Conservation (phyloP, 2,888 invertebrate species). For the Poecilobothrus nobilitatus region DNA sequence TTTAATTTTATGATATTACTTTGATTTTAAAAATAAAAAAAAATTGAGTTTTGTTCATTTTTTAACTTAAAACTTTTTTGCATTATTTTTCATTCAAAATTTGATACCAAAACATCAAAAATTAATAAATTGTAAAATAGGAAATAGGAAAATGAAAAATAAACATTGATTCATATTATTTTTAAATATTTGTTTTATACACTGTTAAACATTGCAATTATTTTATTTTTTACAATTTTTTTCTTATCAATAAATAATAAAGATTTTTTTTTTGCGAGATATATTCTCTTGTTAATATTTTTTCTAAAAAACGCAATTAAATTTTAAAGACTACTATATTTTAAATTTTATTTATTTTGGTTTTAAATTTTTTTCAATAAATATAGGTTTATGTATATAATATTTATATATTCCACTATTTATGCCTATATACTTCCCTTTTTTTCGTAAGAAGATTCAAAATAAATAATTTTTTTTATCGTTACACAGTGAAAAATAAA, state of each 20-base stretch:
- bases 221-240: neutral
- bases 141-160: neutral
- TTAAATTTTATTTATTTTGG: neutral
- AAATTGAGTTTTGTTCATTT: neutral
- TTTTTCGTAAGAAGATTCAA: no score
- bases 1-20: neutral
- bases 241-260: neutral
- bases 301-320: neutral
- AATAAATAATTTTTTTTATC: no score
- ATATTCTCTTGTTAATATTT: constrained; percentile 6
- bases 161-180: neutral
- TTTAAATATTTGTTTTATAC: neutral
- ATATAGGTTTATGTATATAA: neutral
- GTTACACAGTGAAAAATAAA: no score
- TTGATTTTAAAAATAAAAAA: neutral
- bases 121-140: neutral
- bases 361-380: neutral
- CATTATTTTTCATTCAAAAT: no score
- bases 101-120: neutral
- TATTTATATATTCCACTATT: no score
- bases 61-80: neutral
- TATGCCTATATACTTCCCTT: no score
- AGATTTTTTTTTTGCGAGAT: constrained; percentile 3
- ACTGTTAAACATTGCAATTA: neutral
- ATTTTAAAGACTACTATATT: constrained; percentile 1